Conservation (phyloP, 2,113 vertebrate genomes). For the Petaurus breviceps region DNA sequence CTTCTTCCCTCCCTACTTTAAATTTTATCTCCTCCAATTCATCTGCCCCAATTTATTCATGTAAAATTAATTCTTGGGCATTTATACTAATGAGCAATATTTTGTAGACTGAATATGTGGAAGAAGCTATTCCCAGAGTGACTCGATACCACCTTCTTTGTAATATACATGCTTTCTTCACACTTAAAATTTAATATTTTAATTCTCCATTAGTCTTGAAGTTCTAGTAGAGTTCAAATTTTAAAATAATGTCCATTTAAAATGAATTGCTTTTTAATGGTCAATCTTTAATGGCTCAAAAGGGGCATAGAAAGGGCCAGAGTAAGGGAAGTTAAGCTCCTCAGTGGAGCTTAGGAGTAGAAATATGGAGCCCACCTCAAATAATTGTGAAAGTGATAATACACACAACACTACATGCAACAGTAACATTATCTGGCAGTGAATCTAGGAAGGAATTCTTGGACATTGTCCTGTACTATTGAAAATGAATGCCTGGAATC, state of each 20-base stretch:
- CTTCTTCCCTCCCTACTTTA: not conserved
- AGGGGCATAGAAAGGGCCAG: not conserved
- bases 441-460: slow-evolving; percentile 75
- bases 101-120: not conserved
- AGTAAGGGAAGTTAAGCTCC: not conserved
- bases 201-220: not conserved
- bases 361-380: slow-evolving; percentile 56
- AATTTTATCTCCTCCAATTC: not conserved
- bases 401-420: slow-evolving; percentile 66
- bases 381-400: slow-evolving; percentile 53
- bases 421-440: slow-evolving; percentile 59
- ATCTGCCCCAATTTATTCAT: not conserved
- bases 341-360: not conserved
- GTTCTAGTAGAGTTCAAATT: not conserved
- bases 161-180: not conserved
- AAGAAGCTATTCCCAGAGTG: not conserved
- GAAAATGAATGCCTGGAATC: slow-evolving; percentile 79
- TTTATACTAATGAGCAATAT: not conserved
- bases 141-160: not conserved
- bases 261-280: not conserved
- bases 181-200: not conserved
- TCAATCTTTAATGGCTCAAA: not conserved
- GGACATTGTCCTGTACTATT: slow-evolving; percentile 70
- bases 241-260: slow-evolving; percentile 6
- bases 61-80: not conserved